Evolutionary conservation across 2,797 vertebrate genomes (phyloP), one percentile per base, ranked within the genome.

Genomic region (Mormyrops attenuatus): DNA sequence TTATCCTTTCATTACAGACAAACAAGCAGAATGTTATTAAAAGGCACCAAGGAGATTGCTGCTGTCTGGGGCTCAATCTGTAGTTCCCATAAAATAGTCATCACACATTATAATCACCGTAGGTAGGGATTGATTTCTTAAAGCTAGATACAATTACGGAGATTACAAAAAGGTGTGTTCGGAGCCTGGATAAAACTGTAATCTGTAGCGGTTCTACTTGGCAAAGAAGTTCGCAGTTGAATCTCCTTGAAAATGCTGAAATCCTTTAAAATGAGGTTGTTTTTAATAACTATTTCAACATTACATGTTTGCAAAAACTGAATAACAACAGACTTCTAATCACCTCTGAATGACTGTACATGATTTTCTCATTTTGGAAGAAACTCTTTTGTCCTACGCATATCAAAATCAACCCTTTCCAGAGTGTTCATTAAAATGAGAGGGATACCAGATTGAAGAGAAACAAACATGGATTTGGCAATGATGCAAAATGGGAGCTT

Each of bases 101-200:
- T 94, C 93, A 93, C 93, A 94, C 92, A 92, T 93, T 80, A 92
- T 94, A 93, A 95, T 95, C 94, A 94, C 92, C 55, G 80, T 90
- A 84, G 91, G 91, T 92, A 91, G 92, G 7, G 77, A 47, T 82
- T 92, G 66, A 89, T 91, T 92, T 87, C 55, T 53, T 55, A 92
- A 92, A 91, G 88, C 60, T 90, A 92, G 92, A 93, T 94, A 89
- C 92, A 93, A 87, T 57, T 57, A 57, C 30, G 41, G 85, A 57
- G 50, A 87, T 87, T 55, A 34, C 15, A 87, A 34, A 86, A 87
- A 87, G 85, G 13, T 53, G 1, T 87, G 52, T 87, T 57, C 85
- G 20, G 22, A 52, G 22, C 11, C 38, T 49, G 38, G 80, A 84
- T 49, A 13, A 85, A 85, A 85, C 82, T 50, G 49, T 15, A 52